phyloP scores from a whole-genome alignment of 2,797 vertebrate species.

The Trachurus trachurus region DNA sequence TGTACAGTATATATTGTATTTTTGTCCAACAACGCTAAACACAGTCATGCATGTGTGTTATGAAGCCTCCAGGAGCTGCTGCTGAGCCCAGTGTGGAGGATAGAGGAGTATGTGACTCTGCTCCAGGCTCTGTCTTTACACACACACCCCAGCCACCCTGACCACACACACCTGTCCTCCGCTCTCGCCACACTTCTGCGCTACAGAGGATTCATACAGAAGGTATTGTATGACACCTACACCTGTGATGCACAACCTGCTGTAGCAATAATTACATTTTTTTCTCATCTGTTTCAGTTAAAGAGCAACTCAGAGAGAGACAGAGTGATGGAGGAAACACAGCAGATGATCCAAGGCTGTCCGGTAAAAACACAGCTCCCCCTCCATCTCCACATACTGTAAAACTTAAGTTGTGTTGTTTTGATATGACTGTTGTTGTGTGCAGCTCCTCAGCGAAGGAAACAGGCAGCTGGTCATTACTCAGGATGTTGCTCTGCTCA shows the following conservation, averaged over 20 bases:
- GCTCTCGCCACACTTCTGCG: slow-evolving; percentile 81
- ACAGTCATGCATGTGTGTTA: slow-evolving; percentile 3
- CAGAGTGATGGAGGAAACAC: slow-evolving; percentile 81
- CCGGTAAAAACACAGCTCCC: slow-evolving; percentile 80
- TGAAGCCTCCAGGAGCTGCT: slow-evolving; percentile 90
- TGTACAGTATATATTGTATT: not conserved
- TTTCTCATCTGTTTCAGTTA: slow-evolving; percentile 77
- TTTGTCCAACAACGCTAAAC: not conserved
- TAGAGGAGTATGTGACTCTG: slow-evolving; percentile 88
- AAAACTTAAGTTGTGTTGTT: not conserved
- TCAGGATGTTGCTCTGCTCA: slow-evolving; percentile 88
- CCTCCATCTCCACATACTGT: not conserved
- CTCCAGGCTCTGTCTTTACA: slow-evolving; percentile 87
- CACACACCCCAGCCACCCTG: slow-evolving; percentile 83
- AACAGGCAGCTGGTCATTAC: slow-evolving; percentile 87
- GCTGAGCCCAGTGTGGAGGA: slow-evolving; percentile 85
- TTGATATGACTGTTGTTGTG: not conserved
- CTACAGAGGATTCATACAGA: slow-evolving; percentile 82
- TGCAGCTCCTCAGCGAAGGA: slow-evolving; percentile 86
- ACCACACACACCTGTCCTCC: slow-evolving; percentile 81
- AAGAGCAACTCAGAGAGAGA: slow-evolving; percentile 81
- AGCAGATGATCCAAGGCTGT: slow-evolving; percentile 86
- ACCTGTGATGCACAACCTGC: not conserved
- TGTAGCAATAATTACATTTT: not conserved
- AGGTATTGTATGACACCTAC: slow-evolving; percentile 82